These are phyloP conservation scores for Silvanus unidentatus DNA, from an alignment of 2,888 invertebrate genomes.

Conservation along the genomic window DNA sequence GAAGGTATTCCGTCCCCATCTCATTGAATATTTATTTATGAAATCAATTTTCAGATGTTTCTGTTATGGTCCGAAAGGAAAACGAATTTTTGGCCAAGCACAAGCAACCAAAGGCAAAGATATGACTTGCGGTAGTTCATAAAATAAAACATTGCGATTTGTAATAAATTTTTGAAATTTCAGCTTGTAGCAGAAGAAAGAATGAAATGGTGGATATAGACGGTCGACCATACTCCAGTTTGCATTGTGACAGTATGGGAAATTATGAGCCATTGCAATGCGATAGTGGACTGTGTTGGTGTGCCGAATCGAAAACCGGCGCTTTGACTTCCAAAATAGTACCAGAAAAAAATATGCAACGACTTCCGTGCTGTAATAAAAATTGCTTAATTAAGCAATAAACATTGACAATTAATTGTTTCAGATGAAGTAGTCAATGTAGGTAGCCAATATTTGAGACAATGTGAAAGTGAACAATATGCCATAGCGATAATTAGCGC, in stretches of 20 bases:
- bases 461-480: conserved; percentile 60
- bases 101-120: conserved; percentile 53
- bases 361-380: conserved; percentile 64
- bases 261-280: conserved; percentile 66
- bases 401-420: conserved; percentile 9
- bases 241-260: conserved; percentile 61
- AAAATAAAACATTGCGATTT: neutral
- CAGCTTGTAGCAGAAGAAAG: conserved; percentile 59
- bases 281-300: conserved; percentile 64
- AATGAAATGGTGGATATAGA: conserved; percentile 49
- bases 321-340: conserved; percentile 52
- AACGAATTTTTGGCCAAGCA: conserved; percentile 61
- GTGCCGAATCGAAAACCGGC: conserved; percentile 57
- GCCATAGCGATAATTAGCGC: conserved; percentile 50
- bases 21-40: conserved; percentile 5
- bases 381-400: too few species aligned
- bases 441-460: conserved; percentile 57
- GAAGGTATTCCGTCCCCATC: conserved; percentile 49
- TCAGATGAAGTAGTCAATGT: conserved; percentile 46
- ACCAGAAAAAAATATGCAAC: conserved; percentile 53
- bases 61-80: conserved; percentile 56
- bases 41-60: conserved; percentile 54
- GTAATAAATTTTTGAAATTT: conserved; percentile 4
- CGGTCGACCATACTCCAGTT: conserved; percentile 47
- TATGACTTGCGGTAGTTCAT: conserved; percentile 60